Percentiles rank a stretch among this genome's conserved stretches.
Evolutionary conservation across 2,113 vertebrate genomes (phyloP).

Genomic region (Gymnarchus niloticus): DNA sequence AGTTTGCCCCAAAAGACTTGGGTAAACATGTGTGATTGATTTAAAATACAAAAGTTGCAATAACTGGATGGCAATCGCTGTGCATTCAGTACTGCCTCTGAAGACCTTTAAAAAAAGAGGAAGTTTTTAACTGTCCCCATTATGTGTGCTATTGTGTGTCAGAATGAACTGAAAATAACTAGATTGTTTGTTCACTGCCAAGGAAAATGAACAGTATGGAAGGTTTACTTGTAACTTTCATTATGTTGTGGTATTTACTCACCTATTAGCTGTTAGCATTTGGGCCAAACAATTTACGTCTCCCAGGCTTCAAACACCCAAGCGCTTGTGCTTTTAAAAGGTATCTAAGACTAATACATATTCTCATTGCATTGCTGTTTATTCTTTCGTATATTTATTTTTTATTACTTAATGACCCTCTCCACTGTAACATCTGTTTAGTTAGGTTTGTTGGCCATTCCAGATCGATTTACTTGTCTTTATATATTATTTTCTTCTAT

Average conservation of each 20-base stretch:
- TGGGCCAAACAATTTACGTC: background rate
- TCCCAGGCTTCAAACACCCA: too few species aligned
- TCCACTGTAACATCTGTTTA: background rate
- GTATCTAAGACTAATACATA: background rate
- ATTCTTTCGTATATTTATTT: background rate
- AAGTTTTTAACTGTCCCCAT: too few species aligned
- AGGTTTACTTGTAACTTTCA: background rate
- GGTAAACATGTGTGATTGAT: too few species aligned
- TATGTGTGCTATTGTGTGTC: background rate
- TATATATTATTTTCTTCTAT: background rate
- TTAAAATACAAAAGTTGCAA: background rate
- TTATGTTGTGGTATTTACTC: background rate
- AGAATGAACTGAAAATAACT: background rate
- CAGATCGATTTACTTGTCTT: too few species aligned
- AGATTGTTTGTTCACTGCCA: background rate
- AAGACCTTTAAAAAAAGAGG: background rate
- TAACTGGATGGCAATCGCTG: background rate
- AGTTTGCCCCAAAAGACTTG: background rate
- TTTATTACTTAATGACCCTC: conserved; percentile 4
- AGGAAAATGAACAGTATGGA: background rate
- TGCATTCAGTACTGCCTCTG: background rate
- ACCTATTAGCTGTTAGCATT: background rate
- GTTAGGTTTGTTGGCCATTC: background rate
- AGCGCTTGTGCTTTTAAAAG: background rate
- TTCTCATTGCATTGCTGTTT: background rate